Conservation (phyloP, 1,140 invertebrate genomes). For the Neodiprion virginianus region DNA sequence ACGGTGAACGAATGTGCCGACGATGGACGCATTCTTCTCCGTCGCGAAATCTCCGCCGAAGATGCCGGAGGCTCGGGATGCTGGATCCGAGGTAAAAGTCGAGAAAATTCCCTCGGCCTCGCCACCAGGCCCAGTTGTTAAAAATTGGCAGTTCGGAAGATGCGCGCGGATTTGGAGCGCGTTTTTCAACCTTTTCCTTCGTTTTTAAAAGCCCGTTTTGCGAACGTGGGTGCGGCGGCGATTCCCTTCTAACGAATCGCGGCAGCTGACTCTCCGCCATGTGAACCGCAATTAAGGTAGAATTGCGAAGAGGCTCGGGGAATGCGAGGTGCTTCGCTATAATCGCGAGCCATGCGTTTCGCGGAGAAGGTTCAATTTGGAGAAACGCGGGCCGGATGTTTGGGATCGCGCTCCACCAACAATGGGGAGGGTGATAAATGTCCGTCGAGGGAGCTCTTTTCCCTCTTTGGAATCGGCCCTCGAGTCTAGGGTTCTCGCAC, state of each 20-base stretch:
- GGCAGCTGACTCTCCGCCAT: too few species aligned
- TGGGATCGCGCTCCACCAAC: slow-evolving; percentile 47
- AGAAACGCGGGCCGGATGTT: slow-evolving; percentile 48
- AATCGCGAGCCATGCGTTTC: background rate
- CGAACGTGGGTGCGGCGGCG: too few species aligned
- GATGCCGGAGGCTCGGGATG: too few species aligned
- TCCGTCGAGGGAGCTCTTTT: slow-evolving; percentile 39
- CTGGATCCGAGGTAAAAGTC: background rate
- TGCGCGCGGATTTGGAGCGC: too few species aligned
- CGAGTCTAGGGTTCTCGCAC: slow-evolving; percentile 21
- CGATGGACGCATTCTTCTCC: slow-evolving; percentile 6
- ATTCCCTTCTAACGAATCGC: too few species aligned
- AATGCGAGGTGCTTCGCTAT: background rate
- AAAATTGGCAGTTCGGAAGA: too few species aligned
- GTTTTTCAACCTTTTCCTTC: too few species aligned
- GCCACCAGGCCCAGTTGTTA: too few species aligned
- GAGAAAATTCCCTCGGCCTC: background rate
- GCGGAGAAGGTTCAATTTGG: slow-evolving; percentile 14
- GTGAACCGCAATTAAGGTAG: background rate
- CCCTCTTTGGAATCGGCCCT: slow-evolving; percentile 12
- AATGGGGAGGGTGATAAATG: slow-evolving; percentile 52
- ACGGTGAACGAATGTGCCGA: slow-evolving; percentile 1
- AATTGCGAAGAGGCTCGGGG: background rate
- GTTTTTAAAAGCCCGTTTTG: too few species aligned
- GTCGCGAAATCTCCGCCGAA: background rate